These are phyloP conservation scores for Acleris laterana DNA, from an alignment of 2,888 invertebrate species.

Conservation along the genomic window DNA sequence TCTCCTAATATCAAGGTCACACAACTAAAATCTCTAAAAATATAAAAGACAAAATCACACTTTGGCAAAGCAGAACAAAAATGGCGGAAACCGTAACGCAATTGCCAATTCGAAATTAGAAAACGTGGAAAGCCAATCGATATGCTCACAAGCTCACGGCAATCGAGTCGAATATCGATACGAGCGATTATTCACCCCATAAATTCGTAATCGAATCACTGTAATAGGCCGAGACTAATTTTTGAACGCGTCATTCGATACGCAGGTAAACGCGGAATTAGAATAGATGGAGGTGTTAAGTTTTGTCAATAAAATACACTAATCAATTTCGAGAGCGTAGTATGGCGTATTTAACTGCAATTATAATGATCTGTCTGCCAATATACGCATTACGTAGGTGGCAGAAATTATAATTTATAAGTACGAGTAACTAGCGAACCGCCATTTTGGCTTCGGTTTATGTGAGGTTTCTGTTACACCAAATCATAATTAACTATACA, in stretches of 20 bases:
- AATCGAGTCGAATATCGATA: constrained; percentile 68
- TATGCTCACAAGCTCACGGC: constrained; percentile 60
- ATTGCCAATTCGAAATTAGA: constrained; percentile 32
- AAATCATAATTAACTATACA: too few species aligned
- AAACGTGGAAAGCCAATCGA: constrained; percentile 57
- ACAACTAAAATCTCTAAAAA: background rate
- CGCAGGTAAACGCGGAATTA: constrained; percentile 55
- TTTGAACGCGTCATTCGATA: constrained; percentile 71
- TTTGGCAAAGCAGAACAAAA: background rate
- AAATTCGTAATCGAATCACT: constrained; percentile 80
- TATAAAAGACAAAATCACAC: background rate
- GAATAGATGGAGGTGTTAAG: constrained; percentile 52
- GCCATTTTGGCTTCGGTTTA: too few species aligned
- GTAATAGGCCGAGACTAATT: constrained; percentile 78
- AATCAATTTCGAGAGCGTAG: too few species aligned
- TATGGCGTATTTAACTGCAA: too few species aligned
- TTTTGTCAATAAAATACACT: constrained; percentile 37
- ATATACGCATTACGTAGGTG: too few species aligned
- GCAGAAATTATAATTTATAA: too few species aligned
- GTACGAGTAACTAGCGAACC: too few species aligned
- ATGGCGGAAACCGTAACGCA: constrained; percentile 25
- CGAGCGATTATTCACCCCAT: constrained; percentile 77
- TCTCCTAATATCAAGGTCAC: background rate
- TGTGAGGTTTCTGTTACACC: too few species aligned
- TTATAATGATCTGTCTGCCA: too few species aligned